These are phyloP conservation scores for Priocnemis perturbator DNA, from an alignment of 2,888 invertebrate genomes.

Conservation along the genomic window DNA sequence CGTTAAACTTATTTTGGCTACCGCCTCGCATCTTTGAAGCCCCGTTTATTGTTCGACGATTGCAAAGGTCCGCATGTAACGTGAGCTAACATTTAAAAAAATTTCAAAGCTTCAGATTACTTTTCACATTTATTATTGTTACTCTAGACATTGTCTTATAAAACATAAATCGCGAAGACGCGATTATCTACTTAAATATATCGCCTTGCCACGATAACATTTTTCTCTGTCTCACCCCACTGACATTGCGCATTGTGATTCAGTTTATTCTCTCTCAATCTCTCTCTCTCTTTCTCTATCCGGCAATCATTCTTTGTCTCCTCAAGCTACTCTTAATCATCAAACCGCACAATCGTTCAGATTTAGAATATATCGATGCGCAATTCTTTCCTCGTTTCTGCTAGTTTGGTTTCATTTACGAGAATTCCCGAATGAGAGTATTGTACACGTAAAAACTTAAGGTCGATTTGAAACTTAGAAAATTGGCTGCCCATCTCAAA, in stretches of 20 bases:
- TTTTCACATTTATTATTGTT: slow-evolving; percentile 59
- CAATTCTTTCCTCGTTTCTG: too few relatives aligned
- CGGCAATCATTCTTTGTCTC: too few relatives aligned
- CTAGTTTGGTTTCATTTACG: too few relatives aligned
- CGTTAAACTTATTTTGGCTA: slow-evolving; percentile 21
- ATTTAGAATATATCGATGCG: too few relatives aligned
- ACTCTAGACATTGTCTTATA: slow-evolving; percentile 57
- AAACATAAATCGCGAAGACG: slow-evolving; percentile 61
- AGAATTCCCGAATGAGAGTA: neutral
- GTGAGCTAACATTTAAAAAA: slow-evolving; percentile 47
- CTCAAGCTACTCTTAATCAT: neutral
- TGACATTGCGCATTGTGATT: neutral
- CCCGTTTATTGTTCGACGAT: neutral
- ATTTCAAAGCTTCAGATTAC: slow-evolving; percentile 55
- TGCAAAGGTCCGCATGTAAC: slow-evolving; percentile 26
- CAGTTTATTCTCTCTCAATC: neutral
- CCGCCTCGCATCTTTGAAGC: neutral
- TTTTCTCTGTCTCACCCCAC: neutral
- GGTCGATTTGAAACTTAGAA: slow-evolving; percentile 40
- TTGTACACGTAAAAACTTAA: slow-evolving; percentile 10
- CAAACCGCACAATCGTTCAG: too few relatives aligned
- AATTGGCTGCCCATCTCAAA: slow-evolving; percentile 35
- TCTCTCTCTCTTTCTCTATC: neutral
- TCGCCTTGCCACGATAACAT: slow-evolving; percentile 18
- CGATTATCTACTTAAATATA: slow-evolving; percentile 56